Percentiles rank a stretch among this genome's conserved stretches.
phyloP scores from a whole-genome alignment of 2,888 invertebrate genomes.

The Ectemnius cavifrons region DNA sequence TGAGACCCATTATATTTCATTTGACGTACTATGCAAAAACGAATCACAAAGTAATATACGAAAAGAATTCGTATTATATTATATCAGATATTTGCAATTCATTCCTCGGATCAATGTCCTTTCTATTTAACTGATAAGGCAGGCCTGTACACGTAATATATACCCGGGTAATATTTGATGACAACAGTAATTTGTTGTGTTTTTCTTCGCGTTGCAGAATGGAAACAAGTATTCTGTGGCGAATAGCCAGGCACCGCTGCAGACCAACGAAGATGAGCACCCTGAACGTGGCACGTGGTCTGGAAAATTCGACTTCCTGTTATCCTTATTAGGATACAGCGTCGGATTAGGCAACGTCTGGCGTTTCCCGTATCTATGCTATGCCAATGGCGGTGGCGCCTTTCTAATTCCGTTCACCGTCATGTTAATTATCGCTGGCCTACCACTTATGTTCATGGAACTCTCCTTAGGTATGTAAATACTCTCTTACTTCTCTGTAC shows the following conservation, averaged over 20 bases:
- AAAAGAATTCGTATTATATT: too few relatives aligned
- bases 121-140: too few relatives aligned
- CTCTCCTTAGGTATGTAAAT: slow-evolving; percentile 82
- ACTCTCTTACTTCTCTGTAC: not conserved
- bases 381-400: slow-evolving; percentile 88
- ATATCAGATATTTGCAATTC: too few relatives aligned
- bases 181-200: not conserved
- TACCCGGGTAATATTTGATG: too few relatives aligned
- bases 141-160: too few relatives aligned
- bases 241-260: slow-evolving; percentile 79
- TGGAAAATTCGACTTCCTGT: slow-evolving; percentile 86
- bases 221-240: slow-evolving; percentile 79
- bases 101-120: too few relatives aligned
- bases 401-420: slow-evolving; percentile 91
- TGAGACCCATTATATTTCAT: too few relatives aligned
- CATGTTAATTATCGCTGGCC: slow-evolving; percentile 88
- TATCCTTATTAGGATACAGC: slow-evolving; percentile 86
- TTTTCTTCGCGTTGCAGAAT: slow-evolving; percentile 63
- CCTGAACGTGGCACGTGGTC: slow-evolving; percentile 87
- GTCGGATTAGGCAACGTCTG: slow-evolving; percentile 88
- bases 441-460: slow-evolving; percentile 92
- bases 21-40: too few relatives aligned
- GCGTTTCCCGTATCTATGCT: slow-evolving; percentile 87
- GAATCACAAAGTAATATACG: too few relatives aligned
- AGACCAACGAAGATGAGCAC: slow-evolving; percentile 73